Evolutionary conservation across 2,888 invertebrate genomes (phyloP).

Genomic region (Ophion slaviceki): DNA sequence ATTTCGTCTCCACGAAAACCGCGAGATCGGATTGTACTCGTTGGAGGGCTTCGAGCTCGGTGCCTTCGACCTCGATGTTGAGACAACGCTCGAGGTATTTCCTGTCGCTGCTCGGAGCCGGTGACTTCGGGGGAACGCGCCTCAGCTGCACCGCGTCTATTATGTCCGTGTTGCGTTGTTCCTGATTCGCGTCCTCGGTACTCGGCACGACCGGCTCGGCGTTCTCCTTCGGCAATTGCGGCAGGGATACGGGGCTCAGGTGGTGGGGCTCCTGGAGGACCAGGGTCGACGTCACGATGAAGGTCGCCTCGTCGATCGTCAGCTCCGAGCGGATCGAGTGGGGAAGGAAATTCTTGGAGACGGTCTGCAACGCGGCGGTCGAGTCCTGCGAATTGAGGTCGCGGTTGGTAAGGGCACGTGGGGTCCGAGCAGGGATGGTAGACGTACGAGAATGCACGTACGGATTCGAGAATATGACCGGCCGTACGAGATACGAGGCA

Average conservation of each 20-base stretch:
- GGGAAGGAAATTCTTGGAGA: constrained; percentile 70
- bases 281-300: constrained; percentile 78
- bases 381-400: background rate
- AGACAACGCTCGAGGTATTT: constrained; percentile 77
- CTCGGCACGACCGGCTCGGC: background rate
- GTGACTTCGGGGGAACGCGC: constrained; percentile 72
- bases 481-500: too few relatives aligned
- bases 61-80: constrained; percentile 80
- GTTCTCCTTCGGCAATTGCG: constrained; percentile 32
- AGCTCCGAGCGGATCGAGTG: constrained; percentile 76
- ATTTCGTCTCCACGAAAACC: constrained; percentile 75
- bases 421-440: too few relatives aligned
- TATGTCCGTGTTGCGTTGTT: constrained; percentile 78
- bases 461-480: too few relatives aligned
- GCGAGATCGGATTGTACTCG: constrained; percentile 78
- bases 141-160: constrained; percentile 80
- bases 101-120: constrained; percentile 61
- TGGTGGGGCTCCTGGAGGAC: constrained; percentile 71
- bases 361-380: background rate
- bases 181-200: constrained; percentile 69
- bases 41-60: constrained; percentile 76
- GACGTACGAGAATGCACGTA: too few relatives aligned
- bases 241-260: constrained; percentile 28
- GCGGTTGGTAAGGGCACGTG: background rate
- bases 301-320: constrained; percentile 77